Percentiles rank a stretch among this genome's conserved stretches.
Evolutionary conservation across 92 coral and sea anemone species (phyloP).

Genomic region (Diadumene lineata): DNA sequence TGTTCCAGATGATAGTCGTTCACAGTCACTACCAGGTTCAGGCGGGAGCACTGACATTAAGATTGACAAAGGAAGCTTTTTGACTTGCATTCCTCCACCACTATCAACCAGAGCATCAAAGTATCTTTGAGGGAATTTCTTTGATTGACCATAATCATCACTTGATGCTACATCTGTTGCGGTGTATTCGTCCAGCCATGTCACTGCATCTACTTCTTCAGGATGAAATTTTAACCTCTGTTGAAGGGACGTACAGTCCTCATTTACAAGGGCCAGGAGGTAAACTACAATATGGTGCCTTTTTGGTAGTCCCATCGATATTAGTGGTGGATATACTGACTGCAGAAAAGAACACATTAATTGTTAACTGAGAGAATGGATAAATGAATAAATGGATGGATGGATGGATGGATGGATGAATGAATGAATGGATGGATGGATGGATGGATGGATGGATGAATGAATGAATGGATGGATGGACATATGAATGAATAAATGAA

Average conservation of each 20-base stretch:
- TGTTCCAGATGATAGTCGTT: conserved; percentile 85
- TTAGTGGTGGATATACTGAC: conserved; percentile 87
- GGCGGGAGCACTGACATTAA: conserved; percentile 83
- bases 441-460: background rate
- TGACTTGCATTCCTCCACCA: conserved; percentile 41
- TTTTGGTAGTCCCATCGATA: conserved; percentile 80
- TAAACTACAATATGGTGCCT: conserved; percentile 96
- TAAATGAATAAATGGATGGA: background rate
- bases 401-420: background rate
- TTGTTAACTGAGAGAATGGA: background rate
- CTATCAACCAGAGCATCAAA: conserved; percentile 76
- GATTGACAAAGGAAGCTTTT: conserved; percentile 74
- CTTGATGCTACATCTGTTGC: conserved; percentile 64
- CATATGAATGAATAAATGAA: background rate
- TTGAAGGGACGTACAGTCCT: conserved; percentile 60
- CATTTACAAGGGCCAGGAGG: conserved; percentile 63
- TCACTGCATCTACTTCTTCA: conserved; percentile 76
- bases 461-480: background rate
- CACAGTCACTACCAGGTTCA: conserved; percentile 39
- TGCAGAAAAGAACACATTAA: too few species aligned
- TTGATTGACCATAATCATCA: conserved; percentile 92
- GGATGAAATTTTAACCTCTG: conserved; percentile 43
- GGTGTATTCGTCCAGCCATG: conserved; percentile 80
- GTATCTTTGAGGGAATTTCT: conserved; percentile 68
- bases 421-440: background rate